phyloP scores from a whole-genome alignment of 23 tunicate genomes.

The Ciona savignyi region DNA sequence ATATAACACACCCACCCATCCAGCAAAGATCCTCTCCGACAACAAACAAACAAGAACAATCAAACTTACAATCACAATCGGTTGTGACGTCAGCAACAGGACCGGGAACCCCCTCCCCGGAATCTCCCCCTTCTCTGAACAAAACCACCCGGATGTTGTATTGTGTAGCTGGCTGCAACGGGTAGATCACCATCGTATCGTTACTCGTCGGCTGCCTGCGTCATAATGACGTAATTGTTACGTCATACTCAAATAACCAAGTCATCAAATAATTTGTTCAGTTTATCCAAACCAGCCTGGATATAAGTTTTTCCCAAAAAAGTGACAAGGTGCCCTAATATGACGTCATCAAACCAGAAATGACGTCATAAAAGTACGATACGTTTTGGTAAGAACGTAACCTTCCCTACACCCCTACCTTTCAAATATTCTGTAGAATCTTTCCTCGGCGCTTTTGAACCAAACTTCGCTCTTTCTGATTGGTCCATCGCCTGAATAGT shows the following conservation, averaged over 20 bases:
- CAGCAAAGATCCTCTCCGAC: too few relatives aligned
- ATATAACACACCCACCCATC: too few relatives aligned
- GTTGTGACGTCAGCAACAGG: constrained; percentile 44
- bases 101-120: constrained; percentile 42
- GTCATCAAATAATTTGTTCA: too few relatives aligned
- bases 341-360: too few relatives aligned
- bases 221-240: not conserved
- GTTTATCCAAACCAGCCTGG: too few relatives aligned
- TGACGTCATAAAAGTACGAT: too few relatives aligned
- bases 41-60: not conserved
- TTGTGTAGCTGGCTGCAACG: constrained; percentile 21
- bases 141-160: constrained; percentile 57
- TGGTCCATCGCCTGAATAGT: constrained; percentile 57
- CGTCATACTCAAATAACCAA: too few relatives aligned
- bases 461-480: constrained; percentile 17
- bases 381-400: too few relatives aligned
- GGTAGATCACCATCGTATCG: constrained; percentile 14
- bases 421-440: not conserved
- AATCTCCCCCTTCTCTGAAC: constrained; percentile 18
- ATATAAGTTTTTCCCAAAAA: too few relatives aligned
- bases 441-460: constrained; percentile 11
- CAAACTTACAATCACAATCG: constrained; percentile 34
- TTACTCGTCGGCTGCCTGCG: constrained; percentile 10
- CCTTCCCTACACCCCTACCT: too few relatives aligned
- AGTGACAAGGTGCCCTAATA: too few relatives aligned